Base-by-base conservation (phyloP, 2,113 vertebrate genomes). In the Campylomormyrus numenius region DNA sequence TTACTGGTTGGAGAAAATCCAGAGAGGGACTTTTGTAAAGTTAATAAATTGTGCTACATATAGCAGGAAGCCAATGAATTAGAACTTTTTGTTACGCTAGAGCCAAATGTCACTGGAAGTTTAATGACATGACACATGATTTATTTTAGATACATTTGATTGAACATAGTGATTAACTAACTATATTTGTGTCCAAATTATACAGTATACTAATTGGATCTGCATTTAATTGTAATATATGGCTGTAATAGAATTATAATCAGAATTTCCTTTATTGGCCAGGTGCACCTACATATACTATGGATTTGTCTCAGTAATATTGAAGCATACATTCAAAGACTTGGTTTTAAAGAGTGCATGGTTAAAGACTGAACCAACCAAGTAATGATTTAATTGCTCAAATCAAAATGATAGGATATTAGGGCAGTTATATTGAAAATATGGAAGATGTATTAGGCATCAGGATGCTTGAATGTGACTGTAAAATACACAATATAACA, bases 1-100 rank as follows among this genome's bases (percentile, higher is more conserved):
- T 95, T 96, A 96, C 94, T 93, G 90, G 94, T 95, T 97, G 97
- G 97, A 97, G 93, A 92, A 92, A 90, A 91, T 97, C 97, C 97
- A 97, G 93, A 90, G 96, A 95, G 95, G 95, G 96, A 97, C 96
- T 97, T 94, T 94, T 95, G 94, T 90, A 95, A 97, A 97, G 95
- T 95, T 95, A 96, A 93, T 96, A 93, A 95, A 93, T 93, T 93
- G 10, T 48, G n/a, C 45, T 13, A 94, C 92, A 93, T 92, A 92
- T 91, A 93, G 96, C 95, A 80, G 74, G 15, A 80, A 80, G 35
- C 31, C 13, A 77, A 42, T 80, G 35, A 80, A 42, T 42, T 80
- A 19, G 35, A 17, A 80, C 74, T 42, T 35, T 74, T 27, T 80
- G 13, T 39, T 80, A 42, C 0, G 15, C 35, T 15, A 80, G 35